Evolutionary conservation across 1,140 invertebrate genomes (phyloP).

Genomic region (Pteromalus puparum): DNA sequence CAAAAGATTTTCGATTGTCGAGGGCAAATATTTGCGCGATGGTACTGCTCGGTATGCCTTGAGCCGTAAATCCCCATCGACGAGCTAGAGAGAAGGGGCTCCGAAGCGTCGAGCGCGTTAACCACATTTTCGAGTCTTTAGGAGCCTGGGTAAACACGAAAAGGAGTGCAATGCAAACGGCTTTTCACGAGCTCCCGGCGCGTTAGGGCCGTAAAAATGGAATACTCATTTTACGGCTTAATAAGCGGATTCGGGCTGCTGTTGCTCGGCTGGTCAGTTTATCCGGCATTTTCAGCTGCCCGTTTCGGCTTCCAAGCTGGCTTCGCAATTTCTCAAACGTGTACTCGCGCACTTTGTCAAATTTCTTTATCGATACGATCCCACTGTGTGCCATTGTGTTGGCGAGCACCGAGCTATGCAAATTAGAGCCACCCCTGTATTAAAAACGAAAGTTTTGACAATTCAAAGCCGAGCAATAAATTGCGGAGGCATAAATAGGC

Average conservation of each 20-base stretch:
- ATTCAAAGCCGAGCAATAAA: conserved; percentile 20
- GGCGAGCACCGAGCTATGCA: neutral
- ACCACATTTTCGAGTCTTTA: conserved; percentile 41
- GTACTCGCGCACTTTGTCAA: neutral
- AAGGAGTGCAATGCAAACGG: conserved; percentile 38
- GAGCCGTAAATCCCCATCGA: neutral
- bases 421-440: neutral
- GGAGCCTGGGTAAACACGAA: conserved; percentile 32
- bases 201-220: conserved; percentile 8
- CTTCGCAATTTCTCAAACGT: neutral
- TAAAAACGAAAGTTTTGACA: conserved; percentile 37
- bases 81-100: neutral
- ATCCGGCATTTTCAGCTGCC: neutral
- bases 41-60: neutral
- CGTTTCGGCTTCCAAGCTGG: neutral
- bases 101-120: neutral
- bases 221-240: conserved; percentile 44
- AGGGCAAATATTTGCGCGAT: conserved; percentile 41
- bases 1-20: conserved; percentile 45
- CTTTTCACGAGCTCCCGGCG: neutral
- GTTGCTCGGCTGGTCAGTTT: too few species aligned
- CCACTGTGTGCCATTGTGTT: neutral
- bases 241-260: conserved; percentile 36
- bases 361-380: neutral
- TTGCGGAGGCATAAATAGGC: neutral